Conservation (phyloP, 1,140 invertebrate species). For the Globodera rostochiensis region DNA sequence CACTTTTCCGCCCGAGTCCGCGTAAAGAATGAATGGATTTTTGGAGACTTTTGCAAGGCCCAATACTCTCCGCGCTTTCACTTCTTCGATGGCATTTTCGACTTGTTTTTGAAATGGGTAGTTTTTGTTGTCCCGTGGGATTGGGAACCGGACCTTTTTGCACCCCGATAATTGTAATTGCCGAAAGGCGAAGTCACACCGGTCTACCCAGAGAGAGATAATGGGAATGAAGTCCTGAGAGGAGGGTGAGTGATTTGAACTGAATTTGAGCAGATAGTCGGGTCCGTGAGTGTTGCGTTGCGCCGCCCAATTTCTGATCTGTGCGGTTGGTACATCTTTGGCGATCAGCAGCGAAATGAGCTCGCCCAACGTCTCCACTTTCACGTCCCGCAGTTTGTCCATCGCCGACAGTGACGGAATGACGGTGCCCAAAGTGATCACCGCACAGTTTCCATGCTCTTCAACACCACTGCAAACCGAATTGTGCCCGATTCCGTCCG, state of each 20-base stretch:
- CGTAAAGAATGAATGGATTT: neutral
- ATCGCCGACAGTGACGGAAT: neutral
- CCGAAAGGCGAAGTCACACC: neutral
- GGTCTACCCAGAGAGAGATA: neutral
- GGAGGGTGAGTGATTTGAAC: neutral
- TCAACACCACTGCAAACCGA: neutral
- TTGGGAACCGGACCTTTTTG: neutral
- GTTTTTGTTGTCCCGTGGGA: neutral
- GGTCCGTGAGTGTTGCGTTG: neutral
- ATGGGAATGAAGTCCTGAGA: neutral
- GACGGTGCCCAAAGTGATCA: no score
- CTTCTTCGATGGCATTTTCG: neutral
- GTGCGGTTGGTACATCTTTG: neutral
- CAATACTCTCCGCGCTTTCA: neutral
- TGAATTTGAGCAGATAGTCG: neutral
- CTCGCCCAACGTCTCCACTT: neutral
- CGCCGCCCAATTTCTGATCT: neutral
- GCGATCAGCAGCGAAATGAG: neutral
- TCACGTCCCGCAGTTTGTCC: neutral
- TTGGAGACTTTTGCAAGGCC: neutral
- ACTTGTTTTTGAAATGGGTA: neutral
- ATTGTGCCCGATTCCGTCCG: neutral
- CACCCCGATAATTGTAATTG: neutral
- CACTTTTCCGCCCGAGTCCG: neutral
- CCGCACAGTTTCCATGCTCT: neutral